Evolutionary conservation across 2,113 vertebrate genomes (phyloP).

Genomic region (Solea solea): DNA sequence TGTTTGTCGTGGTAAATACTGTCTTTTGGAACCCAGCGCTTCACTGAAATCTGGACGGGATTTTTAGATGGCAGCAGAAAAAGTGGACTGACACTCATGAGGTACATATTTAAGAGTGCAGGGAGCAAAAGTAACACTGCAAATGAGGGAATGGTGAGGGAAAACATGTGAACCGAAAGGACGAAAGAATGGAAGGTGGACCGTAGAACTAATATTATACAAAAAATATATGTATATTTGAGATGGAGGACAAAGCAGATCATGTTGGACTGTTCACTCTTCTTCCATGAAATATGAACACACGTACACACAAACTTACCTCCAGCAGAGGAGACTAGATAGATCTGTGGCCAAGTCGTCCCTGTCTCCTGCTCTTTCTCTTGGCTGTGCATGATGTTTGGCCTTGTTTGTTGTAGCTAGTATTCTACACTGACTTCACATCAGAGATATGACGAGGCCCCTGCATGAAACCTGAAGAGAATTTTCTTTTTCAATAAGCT

Average conservation of each 20-base stretch:
- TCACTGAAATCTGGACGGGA: slow-evolving; percentile 57
- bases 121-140: slow-evolving; percentile 1
- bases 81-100: no score
- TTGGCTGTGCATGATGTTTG: slow-evolving; percentile 37
- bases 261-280: slow-evolving; percentile 15
- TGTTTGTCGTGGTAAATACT: slow-evolving; percentile 70
- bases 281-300: slow-evolving; percentile 21
- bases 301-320: no score
- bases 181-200: slow-evolving; percentile 1
- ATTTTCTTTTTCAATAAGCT: no score
- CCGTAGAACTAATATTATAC: background rate
- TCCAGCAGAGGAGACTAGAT: no score
- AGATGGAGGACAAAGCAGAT: slow-evolving; percentile 11
- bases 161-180: background rate
- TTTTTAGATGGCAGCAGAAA: slow-evolving; percentile 50
- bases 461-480: no score
- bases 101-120: slow-evolving; percentile 42
- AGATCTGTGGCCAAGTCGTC: slow-evolving; percentile 49
- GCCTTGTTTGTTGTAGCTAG: slow-evolving; percentile 56
- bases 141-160: background rate
- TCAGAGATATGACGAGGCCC: slow-evolving; percentile 13
- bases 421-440: slow-evolving; percentile 34
- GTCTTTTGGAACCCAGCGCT: slow-evolving; percentile 53
- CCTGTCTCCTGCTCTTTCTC: slow-evolving; percentile 30
- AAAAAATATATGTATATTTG: background rate